phyloP scores from a whole-genome alignment of 2,113 vertebrate species.

The Oenanthe melanoleuca region DNA sequence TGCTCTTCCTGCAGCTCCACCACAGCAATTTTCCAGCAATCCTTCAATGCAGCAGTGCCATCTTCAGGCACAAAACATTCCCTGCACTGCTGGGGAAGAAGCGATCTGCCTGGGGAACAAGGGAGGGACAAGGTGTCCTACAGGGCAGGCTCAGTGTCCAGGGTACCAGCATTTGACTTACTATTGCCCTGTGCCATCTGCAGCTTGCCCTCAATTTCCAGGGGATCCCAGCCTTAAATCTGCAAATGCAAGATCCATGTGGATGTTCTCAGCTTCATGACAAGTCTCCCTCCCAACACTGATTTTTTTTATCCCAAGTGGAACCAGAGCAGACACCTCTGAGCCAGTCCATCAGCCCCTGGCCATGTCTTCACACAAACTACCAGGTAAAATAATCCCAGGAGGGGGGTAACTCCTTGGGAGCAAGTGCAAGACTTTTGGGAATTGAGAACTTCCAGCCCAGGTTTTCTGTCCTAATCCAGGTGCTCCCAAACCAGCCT shows the following conservation, averaged over 20 bases:
- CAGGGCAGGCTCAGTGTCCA: neutral
- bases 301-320: neutral
- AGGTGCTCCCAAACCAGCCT: neutral
- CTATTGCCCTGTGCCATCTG: accelerated
- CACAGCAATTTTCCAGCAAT: neutral
- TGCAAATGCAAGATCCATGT: neutral
- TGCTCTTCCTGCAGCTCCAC: neutral
- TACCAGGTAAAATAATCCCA: neutral
- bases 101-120: neutral
- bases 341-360: neutral
- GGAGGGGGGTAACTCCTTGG: neutral
- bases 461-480: neutral
- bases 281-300: accelerated
- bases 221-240: neutral
- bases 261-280: neutral
- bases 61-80: neutral
- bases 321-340: neutral
- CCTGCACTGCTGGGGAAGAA: neutral
- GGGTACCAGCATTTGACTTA: accelerated
- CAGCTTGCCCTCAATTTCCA: neutral
- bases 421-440: neutral
- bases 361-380: neutral
- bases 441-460: neutral
- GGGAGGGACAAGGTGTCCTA: accelerated
- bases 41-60: conserved; percentile 17